Evolutionary conservation across 2,888 invertebrate genomes (phyloP).

Genomic region (Nemotelus nigrinus): DNA sequence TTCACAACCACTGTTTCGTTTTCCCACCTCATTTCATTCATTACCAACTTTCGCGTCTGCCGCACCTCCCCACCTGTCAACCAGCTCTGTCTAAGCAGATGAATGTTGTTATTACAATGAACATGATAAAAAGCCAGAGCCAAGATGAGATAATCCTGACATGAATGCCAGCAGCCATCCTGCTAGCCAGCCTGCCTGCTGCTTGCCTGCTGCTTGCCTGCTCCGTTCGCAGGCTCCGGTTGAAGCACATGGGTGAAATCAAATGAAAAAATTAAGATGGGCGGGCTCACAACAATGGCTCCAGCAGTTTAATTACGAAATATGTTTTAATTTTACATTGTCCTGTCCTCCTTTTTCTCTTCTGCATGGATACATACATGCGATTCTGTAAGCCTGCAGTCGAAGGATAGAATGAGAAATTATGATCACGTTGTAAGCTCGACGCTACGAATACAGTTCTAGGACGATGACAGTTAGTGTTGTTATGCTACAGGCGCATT

Average conservation of each 20-base stretch:
- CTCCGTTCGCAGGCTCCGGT: constrained; percentile 24
- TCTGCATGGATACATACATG: neutral
- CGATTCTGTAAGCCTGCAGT: constrained; percentile 13
- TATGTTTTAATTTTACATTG: constrained; percentile 55
- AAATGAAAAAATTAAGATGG: constrained; percentile 52
- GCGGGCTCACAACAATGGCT: constrained; percentile 54
- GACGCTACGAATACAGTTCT: neutral
- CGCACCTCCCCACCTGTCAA: constrained; percentile 4
- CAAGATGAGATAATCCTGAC: constrained; percentile 46
- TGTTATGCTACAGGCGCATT: neutral
- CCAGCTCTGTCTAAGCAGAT: constrained; percentile 28
- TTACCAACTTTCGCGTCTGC: neutral
- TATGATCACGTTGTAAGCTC: constrained; percentile 27
- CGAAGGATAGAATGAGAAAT: constrained; percentile 15
- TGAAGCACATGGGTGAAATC: constrained; percentile 51
- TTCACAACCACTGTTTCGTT: too few relatives aligned
- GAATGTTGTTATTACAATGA: constrained; percentile 40
- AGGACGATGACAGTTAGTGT: neutral
- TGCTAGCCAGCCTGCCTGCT: neutral
- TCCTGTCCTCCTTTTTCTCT: constrained; percentile 44
- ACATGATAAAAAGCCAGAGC: constrained; percentile 15
- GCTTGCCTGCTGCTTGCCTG: constrained; percentile 4
- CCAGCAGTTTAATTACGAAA: constrained; percentile 57
- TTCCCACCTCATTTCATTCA: too few relatives aligned
- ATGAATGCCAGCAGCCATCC: constrained; percentile 44